Conservation (phyloP, 2,888 invertebrate genomes). For the Athalia rosae region DNA sequence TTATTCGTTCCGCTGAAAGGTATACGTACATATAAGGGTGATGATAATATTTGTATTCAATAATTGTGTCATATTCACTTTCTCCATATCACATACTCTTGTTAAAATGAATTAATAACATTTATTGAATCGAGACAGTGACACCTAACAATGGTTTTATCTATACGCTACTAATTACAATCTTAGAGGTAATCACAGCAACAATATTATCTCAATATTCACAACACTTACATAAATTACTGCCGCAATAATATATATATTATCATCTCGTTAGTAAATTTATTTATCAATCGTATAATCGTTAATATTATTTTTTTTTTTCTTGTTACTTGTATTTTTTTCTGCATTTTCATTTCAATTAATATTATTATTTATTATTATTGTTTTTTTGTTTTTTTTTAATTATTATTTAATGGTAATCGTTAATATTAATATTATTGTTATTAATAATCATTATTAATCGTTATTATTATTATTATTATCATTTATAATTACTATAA, state of each 20-base stretch:
- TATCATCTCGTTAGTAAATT: constrained; percentile 67
- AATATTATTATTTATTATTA: constrained; percentile 53
- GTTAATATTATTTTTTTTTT: constrained; percentile 19
- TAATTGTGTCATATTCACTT: too few relatives aligned
- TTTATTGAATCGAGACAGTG: constrained; percentile 73
- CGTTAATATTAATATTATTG: too few relatives aligned
- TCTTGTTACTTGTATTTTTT: constrained; percentile 39
- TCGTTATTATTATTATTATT: too few relatives aligned
- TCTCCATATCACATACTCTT: not conserved
- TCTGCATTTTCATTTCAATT: constrained; percentile 33
- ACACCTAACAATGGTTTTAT: constrained; percentile 72
- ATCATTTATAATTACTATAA: too few relatives aligned
- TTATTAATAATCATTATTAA: too few relatives aligned
- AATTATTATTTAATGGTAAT: too few relatives aligned
- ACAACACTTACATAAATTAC: constrained; percentile 74
- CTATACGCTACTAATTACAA: constrained; percentile 72
- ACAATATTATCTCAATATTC: constrained; percentile 74
- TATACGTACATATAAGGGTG: not conserved
- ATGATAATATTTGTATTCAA: too few relatives aligned
- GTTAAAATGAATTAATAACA: constrained; percentile 72
- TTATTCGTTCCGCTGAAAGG: not conserved
- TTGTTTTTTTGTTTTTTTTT: constrained; percentile 58
- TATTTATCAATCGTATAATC: constrained; percentile 57
- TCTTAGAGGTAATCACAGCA: constrained; percentile 74
- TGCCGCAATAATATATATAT: constrained; percentile 69